These are phyloP conservation scores for Drosophila leontia DNA, from an alignment of 1,140 invertebrate genomes.

Conservation along the genomic window DNA sequence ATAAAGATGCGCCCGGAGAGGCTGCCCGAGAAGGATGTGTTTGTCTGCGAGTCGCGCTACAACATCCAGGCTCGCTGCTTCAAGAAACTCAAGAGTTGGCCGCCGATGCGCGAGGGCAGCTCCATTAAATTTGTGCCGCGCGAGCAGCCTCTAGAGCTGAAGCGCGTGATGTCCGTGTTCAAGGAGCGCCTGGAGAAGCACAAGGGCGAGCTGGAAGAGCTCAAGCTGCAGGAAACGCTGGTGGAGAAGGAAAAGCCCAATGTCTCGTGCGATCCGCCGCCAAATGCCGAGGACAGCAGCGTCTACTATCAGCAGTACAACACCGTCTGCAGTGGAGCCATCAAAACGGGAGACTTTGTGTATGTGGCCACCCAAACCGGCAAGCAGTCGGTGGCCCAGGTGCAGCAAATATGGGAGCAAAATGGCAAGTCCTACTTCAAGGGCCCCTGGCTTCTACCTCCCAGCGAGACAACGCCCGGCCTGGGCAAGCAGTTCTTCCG, in stretches of 20 bases:
- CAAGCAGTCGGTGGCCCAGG: conserved; percentile 95
- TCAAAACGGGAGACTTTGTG: conserved; percentile 97
- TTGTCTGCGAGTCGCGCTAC: conserved; percentile 98
- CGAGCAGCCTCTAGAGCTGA: conserved; percentile 91
- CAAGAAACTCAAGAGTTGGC: conserved; percentile 98
- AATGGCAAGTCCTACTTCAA: conserved; percentile 95
- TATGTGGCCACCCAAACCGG: conserved; percentile 95
- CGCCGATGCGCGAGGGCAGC: conserved; percentile 85
- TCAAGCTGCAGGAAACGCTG: conserved; percentile 92
- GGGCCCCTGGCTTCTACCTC: conserved; percentile 96
- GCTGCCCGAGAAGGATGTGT: conserved; percentile 97
- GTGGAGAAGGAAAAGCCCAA: conserved; percentile 92
- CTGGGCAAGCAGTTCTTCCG: conserved; percentile 91
- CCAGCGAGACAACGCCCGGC: conserved; percentile 92
- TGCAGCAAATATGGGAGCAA: conserved; percentile 97
- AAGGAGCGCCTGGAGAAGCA: conserved; percentile 95
- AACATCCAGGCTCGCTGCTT: conserved; percentile 93
- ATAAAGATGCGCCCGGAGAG: conserved; percentile 95
- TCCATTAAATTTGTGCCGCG: conserved; percentile 89
- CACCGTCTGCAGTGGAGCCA: conserved; percentile 91
- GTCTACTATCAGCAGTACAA: conserved; percentile 97
- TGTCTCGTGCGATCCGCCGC: conserved; percentile 87
- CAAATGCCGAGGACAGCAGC: conserved; percentile 89
- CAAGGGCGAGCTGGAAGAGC: conserved; percentile 94
- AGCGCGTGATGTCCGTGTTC: conserved; percentile 96